Base-by-base conservation (phyloP, 2,888 invertebrate species). In the Fissipunctia ypsillon region DNA sequence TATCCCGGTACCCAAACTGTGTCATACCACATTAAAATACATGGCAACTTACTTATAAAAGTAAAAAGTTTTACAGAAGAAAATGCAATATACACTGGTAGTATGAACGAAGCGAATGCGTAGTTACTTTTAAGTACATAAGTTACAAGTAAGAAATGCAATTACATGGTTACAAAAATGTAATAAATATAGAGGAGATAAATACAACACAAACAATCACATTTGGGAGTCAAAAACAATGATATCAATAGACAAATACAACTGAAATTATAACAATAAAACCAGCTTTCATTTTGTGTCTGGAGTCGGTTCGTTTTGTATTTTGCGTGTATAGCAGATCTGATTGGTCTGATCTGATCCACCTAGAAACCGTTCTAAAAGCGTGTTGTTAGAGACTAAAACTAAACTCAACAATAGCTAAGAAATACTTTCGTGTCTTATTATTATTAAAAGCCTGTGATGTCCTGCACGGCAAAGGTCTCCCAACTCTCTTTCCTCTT, bases 121-220 rank as follows among this genome's bases (percentile, higher is more conserved):
- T 54, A 72, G 68, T 77, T 76, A 78, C 60, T 77, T 59, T 85
- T 85, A 87, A 85, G 85, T 85, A 85, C 85, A 85, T 73, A 80
- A 50, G 76, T 85, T 78, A 85, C 80, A 77, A 65, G 64, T 82
- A 67, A 72, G 72, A 85, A 83, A 83, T 87, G 81, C 81, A 83
- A 81, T 85, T 73, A 76, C n/a, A n/a, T n/a, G n/a, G 38, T 69
- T 85, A 82, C 65, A 78, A 69, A 74, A 69, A 67, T 74, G 84
- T 78, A 80, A 86, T 82, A 86, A 75, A 82, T 75, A 80, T 74
- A 45, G 60, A 77, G 69, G n/a, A n/a, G n/a, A n/a, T 86, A 84
- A 77, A 73, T 77, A 76, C 76, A 81, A 85, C 72, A 85, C 68
- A 75, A 77, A 56, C n/a, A 76, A 77, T 81, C 69, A 82, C 76